phyloP scores from a whole-genome alignment of 2,113 vertebrate genomes.

The Xenotilapia flavipinnis region DNA sequence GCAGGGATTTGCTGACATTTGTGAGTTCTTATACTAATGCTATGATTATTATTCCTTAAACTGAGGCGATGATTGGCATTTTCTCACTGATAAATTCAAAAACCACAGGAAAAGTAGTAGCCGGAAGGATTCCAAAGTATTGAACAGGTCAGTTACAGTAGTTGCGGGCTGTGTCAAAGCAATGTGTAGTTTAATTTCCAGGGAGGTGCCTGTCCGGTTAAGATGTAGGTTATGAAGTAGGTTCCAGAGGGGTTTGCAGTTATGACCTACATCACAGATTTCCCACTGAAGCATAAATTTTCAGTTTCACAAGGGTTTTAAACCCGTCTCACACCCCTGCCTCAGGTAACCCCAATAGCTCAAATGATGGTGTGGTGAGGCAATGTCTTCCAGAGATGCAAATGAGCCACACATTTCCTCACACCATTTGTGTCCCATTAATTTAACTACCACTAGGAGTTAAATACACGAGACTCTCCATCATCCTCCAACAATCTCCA shows the following conservation, averaged over 20 bases:
- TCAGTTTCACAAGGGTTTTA: not conserved
- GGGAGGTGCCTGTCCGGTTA: not conserved
- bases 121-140: not conserved
- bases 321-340: accelerated
- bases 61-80: not conserved
- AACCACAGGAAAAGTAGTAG: not conserved
- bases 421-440: not conserved
- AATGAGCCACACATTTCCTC: not conserved
- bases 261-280: not conserved
- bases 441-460: not conserved
- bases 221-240: not conserved
- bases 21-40: not conserved
- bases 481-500: not conserved
- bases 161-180: not conserved
- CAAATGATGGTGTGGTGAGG: not conserved
- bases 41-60: not conserved
- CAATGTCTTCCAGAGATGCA: not conserved
- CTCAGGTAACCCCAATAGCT: not conserved
- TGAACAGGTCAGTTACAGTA: not conserved
- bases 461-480: not conserved
- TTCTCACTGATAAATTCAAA: not conserved
- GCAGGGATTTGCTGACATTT: not conserved
- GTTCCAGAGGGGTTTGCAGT: not conserved
- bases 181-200: not conserved
- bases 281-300: not conserved